Conservation (phyloP, 2,113 vertebrate genomes). For the Gulo gulo region DNA sequence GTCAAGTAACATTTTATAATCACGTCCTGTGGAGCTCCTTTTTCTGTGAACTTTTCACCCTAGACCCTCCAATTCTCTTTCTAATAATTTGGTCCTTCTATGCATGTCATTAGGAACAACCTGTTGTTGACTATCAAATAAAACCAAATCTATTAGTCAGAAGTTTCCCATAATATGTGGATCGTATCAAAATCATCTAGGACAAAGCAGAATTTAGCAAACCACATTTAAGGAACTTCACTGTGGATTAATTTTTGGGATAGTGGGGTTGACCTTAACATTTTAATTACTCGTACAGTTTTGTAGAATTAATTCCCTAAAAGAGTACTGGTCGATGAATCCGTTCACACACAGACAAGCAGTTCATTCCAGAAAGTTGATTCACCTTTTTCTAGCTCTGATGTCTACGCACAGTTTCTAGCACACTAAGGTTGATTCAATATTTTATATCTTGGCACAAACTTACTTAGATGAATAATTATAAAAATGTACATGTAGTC, state of each 20-base stretch:
- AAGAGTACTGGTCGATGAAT: neutral
- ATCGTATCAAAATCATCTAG: neutral
- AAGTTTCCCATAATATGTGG: neutral
- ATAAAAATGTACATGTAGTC: conserved; percentile 31
- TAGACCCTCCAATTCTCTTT: neutral
- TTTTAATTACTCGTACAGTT: neutral
- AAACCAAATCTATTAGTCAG: neutral
- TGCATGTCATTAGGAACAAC: neutral
- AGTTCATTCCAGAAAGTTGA: neutral
- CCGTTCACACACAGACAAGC: neutral
- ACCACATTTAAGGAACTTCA: neutral
- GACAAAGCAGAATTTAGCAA: neutral
- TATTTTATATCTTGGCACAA: conserved; percentile 32
- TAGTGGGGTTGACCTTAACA: neutral
- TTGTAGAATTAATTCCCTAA: conserved; percentile 8
- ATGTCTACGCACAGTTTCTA: conserved; percentile 10
- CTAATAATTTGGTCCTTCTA: neutral
- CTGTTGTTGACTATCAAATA: neutral
- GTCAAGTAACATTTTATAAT: neutral
- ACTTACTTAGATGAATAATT: conserved; percentile 39
- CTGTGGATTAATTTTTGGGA: neutral
- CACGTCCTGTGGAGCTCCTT: neutral
- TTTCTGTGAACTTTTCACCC: neutral
- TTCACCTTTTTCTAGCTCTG: neutral
- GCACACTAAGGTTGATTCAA: neutral